A percentile compares a stretch with the other conserved stretches of the same genome.
phyloP scores from a whole-genome alignment of 2,797 vertebrate species.

The Pseudochromis fuscus region DNA sequence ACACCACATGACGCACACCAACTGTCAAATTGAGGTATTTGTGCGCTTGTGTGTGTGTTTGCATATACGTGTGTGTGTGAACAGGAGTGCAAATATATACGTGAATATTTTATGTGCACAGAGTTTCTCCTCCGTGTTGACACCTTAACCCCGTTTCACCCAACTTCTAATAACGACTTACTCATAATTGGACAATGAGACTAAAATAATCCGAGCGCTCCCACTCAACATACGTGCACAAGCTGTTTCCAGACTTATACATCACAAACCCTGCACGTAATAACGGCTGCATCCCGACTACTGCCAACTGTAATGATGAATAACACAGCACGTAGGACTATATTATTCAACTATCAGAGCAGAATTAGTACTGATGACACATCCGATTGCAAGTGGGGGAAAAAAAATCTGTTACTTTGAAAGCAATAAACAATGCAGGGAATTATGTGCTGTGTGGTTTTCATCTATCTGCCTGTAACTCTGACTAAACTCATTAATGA shows the following conservation, averaged over 20 bases:
- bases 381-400: constrained; percentile 1
- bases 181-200: constrained; percentile 59
- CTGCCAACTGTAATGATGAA: constrained; percentile 50
- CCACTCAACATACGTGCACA: constrained; percentile 65
- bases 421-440: constrained; percentile 15
- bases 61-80: constrained; percentile 22
- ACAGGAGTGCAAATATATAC: constrained; percentile 8
- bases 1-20: constrained; percentile 73
- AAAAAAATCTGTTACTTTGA: background rate
- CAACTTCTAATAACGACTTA: constrained; percentile 33
- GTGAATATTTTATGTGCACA: constrained; percentile 17
- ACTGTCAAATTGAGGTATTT: constrained; percentile 63
- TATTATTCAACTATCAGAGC: constrained; percentile 41
- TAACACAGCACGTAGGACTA: constrained; percentile 37
- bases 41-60: constrained; percentile 20
- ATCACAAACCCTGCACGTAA: constrained; percentile 32
- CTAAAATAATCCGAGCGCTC: constrained; percentile 46
- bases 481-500: constrained; percentile 5
- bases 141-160: background rate
- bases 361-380: constrained; percentile 59
- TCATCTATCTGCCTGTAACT: constrained; percentile 4
- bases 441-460: constrained; percentile 16
- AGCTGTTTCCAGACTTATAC: constrained; percentile 45
- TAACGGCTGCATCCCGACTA: constrained; percentile 34
- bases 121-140: constrained; percentile 10